Base-by-base conservation (phyloP, 2,888 invertebrate species). In the Drosophila subsilvestris region DNA sequence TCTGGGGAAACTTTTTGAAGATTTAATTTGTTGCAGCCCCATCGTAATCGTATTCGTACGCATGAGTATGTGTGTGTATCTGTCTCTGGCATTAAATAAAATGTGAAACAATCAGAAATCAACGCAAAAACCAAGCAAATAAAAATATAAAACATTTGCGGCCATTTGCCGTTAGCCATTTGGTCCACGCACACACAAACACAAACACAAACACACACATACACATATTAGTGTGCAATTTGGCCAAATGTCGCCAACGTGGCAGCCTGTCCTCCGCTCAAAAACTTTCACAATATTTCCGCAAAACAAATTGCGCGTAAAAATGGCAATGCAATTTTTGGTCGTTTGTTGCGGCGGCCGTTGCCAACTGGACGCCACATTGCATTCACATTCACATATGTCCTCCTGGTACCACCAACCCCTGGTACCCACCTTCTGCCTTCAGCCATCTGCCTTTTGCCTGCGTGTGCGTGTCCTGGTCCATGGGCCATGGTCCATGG, bases 291-390 rank as follows among this genome's bases (percentile, higher is more conserved):
- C 82, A 84, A 89, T 88, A 81, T 86, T 78, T 86, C 81, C 78
- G 79, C 76, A 80, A 76, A 82, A 89, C 78, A 87, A 87, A 85
- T 86, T 86, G 85, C 85, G 85, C 85, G 85, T 86, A 86, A 86
- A 86, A 86, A 86, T 86, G 83, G 89, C 87, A 86, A 79, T 87
- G 85, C 85, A 88, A 88, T 85, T 85, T 86, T 86, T 88, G 85
- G 86, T 88, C 89, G 89, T 84, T 88, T 84, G 83, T 83, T 88
- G 86, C 86, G 83, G 86, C 88, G 88, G 83, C 88, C 83, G 86
- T 87, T 87, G 86, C 88, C 82, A 82, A 87, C 80, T 88, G 88
- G 86, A 83, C 88, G 86, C 86, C 82, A 86, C 83, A 84, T 83
- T 86, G 88, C 83, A 88, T 88, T 65, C 82, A 87, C 81, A 84